Conservation (phyloP, 2,888 invertebrate genomes). For the Parasteatoda lunata region DNA sequence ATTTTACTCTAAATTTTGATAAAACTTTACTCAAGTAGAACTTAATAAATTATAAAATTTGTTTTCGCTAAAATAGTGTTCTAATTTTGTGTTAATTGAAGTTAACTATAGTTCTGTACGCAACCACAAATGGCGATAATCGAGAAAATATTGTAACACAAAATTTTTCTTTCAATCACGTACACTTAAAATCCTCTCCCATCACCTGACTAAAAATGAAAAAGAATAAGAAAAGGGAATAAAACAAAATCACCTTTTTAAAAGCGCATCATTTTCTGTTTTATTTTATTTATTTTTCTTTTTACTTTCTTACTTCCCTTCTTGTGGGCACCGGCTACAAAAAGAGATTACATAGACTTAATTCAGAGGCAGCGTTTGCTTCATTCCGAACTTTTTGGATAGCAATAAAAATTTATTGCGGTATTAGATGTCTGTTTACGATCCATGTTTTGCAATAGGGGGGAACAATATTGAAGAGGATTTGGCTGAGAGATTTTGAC, state of each 20-base stretch:
- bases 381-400: neutral
- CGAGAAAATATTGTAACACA: neutral
- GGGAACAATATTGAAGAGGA: constrained; percentile 22
- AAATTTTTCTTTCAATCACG: constrained; percentile 41
- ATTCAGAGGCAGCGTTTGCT: constrained; percentile 26
- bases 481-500: constrained; percentile 14
- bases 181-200: constrained; percentile 42
- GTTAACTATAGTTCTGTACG: too few relatives aligned
- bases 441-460: constrained; percentile 16
- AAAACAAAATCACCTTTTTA: constrained; percentile 10
- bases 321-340: constrained; percentile 9
- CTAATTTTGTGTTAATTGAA: too few relatives aligned
- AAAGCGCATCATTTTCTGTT: constrained; percentile 19
- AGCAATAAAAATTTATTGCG: constrained; percentile 42
- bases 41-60: too few relatives aligned
- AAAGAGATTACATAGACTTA: constrained; percentile 33
- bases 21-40: too few relatives aligned
- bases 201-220: constrained; percentile 31
- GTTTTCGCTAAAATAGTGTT: too few relatives aligned
- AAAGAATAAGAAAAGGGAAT: neutral
- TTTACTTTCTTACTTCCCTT: constrained; percentile 16
- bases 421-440: constrained; percentile 31
- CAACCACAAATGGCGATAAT: neutral
- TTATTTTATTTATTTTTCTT: neutral
- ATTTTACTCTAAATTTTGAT: too few relatives aligned